Base-by-base conservation (phyloP, 2,888 invertebrate species). In the Calameuta pallipes region DNA sequence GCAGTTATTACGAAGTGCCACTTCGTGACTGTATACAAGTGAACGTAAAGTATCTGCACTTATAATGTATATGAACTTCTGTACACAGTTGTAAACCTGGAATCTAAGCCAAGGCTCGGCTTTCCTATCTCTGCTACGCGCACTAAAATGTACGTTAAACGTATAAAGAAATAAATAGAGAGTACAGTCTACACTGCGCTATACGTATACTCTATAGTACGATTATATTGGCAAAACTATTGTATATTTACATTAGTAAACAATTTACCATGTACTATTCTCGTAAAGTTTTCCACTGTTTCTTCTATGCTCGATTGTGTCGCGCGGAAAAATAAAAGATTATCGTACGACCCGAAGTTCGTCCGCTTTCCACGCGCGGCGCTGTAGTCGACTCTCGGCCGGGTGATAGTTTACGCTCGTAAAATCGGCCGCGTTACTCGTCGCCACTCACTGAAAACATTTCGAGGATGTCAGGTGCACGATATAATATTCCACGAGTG, bases 41-140 rank as follows among this genome's bases (percentile, higher is more conserved):
- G 56, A 56, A 56, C 56, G 56, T 56, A 56, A 56, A 56, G 23
- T 56, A 56, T 56, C 56, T 23, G 56, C 23, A 23, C 56, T 56
- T 23, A 56, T 9, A 56, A 56, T 56, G 1, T 56, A 41, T 41
- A 37, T 41, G 23, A 6, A 41, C 41, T 23, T 56, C 56, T 56
- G 56, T 56, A 56, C 56, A 56, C 56, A 56, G 56, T 56, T 9
- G 56, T 56, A 83, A 82, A 81, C 75, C 76, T 83, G 86, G 85
- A 86, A 88, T 88, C 88, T 87, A 83, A 88, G 88, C 84, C 88
- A 87, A 88, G 88, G 88, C 84, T 87, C 80, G 81, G 76, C 80
- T 74, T 79, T 80, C 80, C 73, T 75, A 56, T 56, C 56, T 56
- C 56, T 9, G 56, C 56, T 56, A 23, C 2, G 56, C 23, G 23